Base-by-base conservation (phyloP, 2,113 vertebrate species). In the Tupaia tana region DNA sequence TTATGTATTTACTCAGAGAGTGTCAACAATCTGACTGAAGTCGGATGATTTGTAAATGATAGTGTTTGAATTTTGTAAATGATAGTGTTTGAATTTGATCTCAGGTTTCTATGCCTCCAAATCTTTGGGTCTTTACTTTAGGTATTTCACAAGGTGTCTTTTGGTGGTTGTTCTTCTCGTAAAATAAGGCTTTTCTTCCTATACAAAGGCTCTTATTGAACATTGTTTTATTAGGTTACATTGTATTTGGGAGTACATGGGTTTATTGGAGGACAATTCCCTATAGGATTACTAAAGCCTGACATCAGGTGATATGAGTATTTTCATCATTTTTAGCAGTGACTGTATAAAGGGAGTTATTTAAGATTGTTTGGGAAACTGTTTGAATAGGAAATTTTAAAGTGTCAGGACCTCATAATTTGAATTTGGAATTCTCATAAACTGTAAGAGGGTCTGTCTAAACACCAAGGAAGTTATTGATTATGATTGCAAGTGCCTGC, bases 1-100 rank as follows among this genome's bases (percentile, higher is more conserved):
- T 94, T 92, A 6, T 83, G 4, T 54, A 52, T 96, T 92, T 96
- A 58, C 58, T 96, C 27, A 74, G 59, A 71, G 61, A 84, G 56
- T 31, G 2, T 67, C 70, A 89, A 18, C 58, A 86, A 4, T 75
- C 64, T 90, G 64, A 66, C 29, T 70, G 43, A 89, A 70, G 86
- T 75, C 86, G 64, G 27, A 13, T 14, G 24, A 29, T 87, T 86
- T 84, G 74, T 71, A 61, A 70, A 66, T 34, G 56, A 63, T 82
- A 31, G 31, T 14, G 10, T 93, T 81, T 16, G 20, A 70, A 18
- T 97, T 94, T 83, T 84, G 74, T 71, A 61, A 70, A 66, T 34
- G 56, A 63, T 82, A 31, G 31, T 14, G 10, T 93, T 81, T 16
- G 20, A 70, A 18, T 97, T 94, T 83, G 78, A 66, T 88, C 74